Conservation (phyloP, 2,888 invertebrate genomes). For the Clistopyga incitator region DNA sequence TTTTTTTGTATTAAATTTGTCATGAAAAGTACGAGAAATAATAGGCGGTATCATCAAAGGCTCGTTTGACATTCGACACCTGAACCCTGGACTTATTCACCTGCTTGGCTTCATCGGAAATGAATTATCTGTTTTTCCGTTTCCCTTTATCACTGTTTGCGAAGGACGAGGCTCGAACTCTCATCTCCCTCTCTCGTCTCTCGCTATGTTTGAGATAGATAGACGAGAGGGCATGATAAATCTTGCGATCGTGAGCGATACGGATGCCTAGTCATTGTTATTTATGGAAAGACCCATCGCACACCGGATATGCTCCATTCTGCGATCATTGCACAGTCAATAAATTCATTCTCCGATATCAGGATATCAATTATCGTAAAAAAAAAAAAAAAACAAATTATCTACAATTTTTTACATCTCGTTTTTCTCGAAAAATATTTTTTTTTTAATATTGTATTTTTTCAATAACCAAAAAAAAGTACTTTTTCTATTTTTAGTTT, state of each 20-base stretch:
- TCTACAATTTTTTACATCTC: no score
- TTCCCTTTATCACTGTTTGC: constrained; percentile 64
- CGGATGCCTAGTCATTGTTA: constrained; percentile 62
- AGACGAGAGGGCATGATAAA: constrained; percentile 34
- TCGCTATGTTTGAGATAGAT: constrained; percentile 70
- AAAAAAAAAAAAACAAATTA: no score
- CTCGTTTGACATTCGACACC: constrained; percentile 21
- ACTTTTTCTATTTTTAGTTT: no score
- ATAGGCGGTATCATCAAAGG: constrained; percentile 37
- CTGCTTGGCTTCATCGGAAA: constrained; percentile 26
- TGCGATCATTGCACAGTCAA: constrained; percentile 74
- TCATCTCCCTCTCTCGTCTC: constrained; percentile 34
- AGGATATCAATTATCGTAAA: no score
- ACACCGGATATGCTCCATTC: constrained; percentile 68
- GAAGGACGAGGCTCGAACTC: constrained; percentile 71
- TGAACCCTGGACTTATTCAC: constrained; percentile 40
- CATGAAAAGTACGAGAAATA: background rate
- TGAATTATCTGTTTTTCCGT: constrained; percentile 18
- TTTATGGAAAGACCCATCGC: constrained; percentile 59
- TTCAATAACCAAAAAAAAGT: no score
- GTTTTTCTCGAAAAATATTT: no score
- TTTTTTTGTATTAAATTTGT: background rate
- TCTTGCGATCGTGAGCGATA: constrained; percentile 74
- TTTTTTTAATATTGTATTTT: no score
- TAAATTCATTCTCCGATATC: background rate